Base-by-base conservation (phyloP, 2,113 vertebrate species). In the Albula goreensis region DNA sequence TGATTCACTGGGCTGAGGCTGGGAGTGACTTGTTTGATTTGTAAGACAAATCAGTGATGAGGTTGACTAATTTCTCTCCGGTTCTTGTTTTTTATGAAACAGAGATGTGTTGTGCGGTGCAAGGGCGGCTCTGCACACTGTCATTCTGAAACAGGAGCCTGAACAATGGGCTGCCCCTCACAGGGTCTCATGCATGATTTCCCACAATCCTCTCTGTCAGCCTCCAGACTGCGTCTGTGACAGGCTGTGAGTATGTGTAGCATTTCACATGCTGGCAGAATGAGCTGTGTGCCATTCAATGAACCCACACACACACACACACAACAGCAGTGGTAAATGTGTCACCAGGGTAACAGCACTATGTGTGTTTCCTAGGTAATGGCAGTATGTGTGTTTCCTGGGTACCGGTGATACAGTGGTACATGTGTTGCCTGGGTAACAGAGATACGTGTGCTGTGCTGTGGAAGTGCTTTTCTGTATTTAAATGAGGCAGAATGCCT, bases 71-170 rank as follows among this genome's bases (percentile, higher is more conserved):
- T 85, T 80, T 83, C 52, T 41, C 77, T 13, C 50, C 85, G 41
- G 19, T 10, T 80, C 78, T 86, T 86, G 80, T 86, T 86, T 91
- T 91, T 91, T 88, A 89, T 74, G 92, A 94, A 87, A 90, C 88
- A 87, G 89, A 89, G 91, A 93, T 93, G 89, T 31, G 81, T 63
- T 25, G 12, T 51, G 66, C 19, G 31, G 31, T 41, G 31, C 31
- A 41, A 41, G 31, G 31, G 31, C 12, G 12, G 53, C 12, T 87
- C 90, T 91, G 90, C 31, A 41, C 87, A 84, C 88, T 89, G 92
- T 93, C 92, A 92, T 93, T 92, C 92, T 93, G 88, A 91, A 90
- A 91, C 91, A 91, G 89, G 91, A 88, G 89, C 88, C 88, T 90
- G 87, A 89, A 85, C 17, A 86, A 89, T 89, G 90, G 56, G 78